Percentiles rank a stretch among this genome's conserved stretches.
Conservation (phyloP, 2,888 invertebrate species). For the Heliconius sara region DNA sequence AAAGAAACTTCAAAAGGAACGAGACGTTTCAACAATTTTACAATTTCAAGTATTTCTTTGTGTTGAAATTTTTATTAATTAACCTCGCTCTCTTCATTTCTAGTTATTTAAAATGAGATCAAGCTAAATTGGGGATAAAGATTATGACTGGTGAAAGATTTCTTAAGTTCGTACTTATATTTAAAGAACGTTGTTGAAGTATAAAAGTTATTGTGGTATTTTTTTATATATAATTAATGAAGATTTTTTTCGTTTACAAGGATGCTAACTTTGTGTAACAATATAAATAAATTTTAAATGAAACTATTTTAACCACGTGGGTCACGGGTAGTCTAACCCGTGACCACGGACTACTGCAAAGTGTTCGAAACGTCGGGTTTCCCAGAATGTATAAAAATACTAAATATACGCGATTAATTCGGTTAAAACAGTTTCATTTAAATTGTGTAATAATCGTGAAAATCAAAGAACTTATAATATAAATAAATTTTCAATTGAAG, state of each 20-base stretch:
- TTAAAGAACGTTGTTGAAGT: not conserved
- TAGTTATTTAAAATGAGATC: constrained; percentile 26
- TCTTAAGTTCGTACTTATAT: not conserved
- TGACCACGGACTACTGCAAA: too few species aligned
- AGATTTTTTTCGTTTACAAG: too few species aligned
- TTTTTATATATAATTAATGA: too few species aligned
- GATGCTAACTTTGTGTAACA: not conserved
- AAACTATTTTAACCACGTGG: too few species aligned
- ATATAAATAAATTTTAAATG: not conserved
- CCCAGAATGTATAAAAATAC: too few species aligned
- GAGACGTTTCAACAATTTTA: constrained; percentile 35
- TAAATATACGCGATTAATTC: too few species aligned
- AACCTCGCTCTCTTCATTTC: constrained; percentile 32
- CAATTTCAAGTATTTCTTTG: constrained; percentile 34
- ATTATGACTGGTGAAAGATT: not conserved
- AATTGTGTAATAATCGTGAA: too few species aligned
- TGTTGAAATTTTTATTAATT: constrained; percentile 34
- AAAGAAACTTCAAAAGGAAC: constrained; percentile 38
- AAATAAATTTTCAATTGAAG: not conserved
- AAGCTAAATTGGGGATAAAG: not conserved
- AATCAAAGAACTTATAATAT: too few species aligned
- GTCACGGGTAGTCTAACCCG: too few species aligned
- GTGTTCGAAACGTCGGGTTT: too few species aligned
- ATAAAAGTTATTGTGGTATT: not conserved
- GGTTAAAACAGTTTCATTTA: too few species aligned